Evolutionary conservation across 1,140 invertebrate genomes (phyloP).

Genomic region (Laodelphax striatellus): DNA sequence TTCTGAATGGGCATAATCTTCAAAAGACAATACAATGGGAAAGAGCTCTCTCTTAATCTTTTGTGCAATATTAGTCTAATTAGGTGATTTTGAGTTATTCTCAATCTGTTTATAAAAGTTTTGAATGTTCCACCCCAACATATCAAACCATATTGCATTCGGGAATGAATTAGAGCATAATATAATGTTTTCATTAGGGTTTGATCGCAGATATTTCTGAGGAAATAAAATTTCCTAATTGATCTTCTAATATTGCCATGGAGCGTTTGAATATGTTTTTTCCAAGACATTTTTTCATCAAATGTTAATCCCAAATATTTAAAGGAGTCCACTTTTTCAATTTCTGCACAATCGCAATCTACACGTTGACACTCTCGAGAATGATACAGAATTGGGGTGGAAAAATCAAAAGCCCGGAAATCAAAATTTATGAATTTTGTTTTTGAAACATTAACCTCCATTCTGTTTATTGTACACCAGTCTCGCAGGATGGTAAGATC

Average conservation of each 20-base stretch:
- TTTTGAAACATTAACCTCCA: conserved; percentile 1
- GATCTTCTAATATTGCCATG: neutral
- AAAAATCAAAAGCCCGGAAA: neutral
- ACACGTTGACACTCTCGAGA: neutral
- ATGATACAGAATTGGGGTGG: neutral
- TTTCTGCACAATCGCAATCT: neutral
- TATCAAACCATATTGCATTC: neutral
- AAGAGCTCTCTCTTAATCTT: conserved; percentile 3
- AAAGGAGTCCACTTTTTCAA: conserved; percentile 4
- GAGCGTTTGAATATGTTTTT: neutral
- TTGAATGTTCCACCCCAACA: conserved; percentile 6
- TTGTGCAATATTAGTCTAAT: neutral
- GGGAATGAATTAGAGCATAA: neutral
- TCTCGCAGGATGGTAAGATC: neutral
- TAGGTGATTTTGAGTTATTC: conserved; percentile 1
- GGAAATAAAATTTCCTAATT: neutral
- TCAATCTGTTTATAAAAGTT: neutral
- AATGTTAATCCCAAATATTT: neutral
- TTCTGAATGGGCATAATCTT: neutral
- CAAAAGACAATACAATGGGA: neutral
- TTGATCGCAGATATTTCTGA: neutral
- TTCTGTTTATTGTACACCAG: neutral
- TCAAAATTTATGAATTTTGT: conserved; percentile 5
- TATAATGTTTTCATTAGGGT: neutral
- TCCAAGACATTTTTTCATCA: conserved; percentile 1